Evolutionary conservation across 92 coral and sea anemone genomes (phyloP).

Genomic region (Epizoanthus ramosus): DNA sequence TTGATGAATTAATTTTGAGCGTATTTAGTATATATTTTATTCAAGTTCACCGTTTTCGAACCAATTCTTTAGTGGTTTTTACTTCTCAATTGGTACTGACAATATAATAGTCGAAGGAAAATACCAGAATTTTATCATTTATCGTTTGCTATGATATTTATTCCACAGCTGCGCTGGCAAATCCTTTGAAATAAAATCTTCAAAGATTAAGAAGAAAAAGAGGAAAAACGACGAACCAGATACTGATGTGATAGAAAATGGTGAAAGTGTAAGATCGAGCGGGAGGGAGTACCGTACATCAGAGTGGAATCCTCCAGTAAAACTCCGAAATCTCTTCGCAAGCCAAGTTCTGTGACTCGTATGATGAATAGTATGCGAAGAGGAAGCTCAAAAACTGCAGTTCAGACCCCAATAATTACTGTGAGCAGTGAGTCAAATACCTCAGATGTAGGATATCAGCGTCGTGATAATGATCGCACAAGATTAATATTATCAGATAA

Average conservation of each 20-base stretch:
- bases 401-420: neutral
- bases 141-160: neutral
- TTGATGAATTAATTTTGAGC: too few relatives aligned
- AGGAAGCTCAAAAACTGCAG: neutral
- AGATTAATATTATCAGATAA: neutral
- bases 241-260: neutral
- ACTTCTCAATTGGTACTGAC: too few relatives aligned
- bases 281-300: neutral
- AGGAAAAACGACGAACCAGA: neutral
- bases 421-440: neutral
- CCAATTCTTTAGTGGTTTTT: too few relatives aligned
- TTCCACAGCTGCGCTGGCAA: slow-evolving; percentile 59
- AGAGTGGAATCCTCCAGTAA: neutral
- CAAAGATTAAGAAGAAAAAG: slow-evolving; percentile 52
- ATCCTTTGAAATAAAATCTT: slow-evolving; percentile 60
- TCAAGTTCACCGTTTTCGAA: too few relatives aligned
- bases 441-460: neutral
- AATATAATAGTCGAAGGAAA: too few relatives aligned
- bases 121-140: neutral
- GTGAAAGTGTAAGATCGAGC: neutral
- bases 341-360: slow-evolving; percentile 37
- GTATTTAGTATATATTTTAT: too few relatives aligned
- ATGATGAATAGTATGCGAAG: slow-evolving; percentile 49
- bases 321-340: neutral
- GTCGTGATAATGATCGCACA: neutral